Percentiles rank a stretch among this genome's conserved stretches.
Evolutionary conservation across 2,888 invertebrate genomes (phyloP).

Genomic region (Achlya flavicornis): DNA sequence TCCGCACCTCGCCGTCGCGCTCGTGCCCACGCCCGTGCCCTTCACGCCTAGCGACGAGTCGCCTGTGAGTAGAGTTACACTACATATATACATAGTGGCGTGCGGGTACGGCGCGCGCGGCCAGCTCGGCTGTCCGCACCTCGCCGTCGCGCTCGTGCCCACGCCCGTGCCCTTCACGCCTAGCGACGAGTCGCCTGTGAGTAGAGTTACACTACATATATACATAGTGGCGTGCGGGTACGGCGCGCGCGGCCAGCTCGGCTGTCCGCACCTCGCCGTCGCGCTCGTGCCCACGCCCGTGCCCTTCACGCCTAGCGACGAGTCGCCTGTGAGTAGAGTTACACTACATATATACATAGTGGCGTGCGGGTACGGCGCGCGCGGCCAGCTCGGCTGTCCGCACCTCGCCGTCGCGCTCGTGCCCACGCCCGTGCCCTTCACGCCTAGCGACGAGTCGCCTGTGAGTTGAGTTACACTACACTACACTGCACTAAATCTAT

Average conservation of each 20-base stretch:
- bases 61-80: slow-evolving; percentile 62
- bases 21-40: slow-evolving; percentile 80
- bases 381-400: slow-evolving; percentile 92
- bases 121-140: slow-evolving; percentile 89
- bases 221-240: slow-evolving; percentile 96
- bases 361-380: slow-evolving; percentile 95
- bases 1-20: slow-evolving; percentile 70
- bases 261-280: slow-evolving; percentile 80
- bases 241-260: slow-evolving; percentile 95
- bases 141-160: slow-evolving; percentile 71
- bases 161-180: slow-evolving; percentile 78
- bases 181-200: slow-evolving; percentile 43
- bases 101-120: slow-evolving; percentile 97
- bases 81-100: slow-evolving; percentile 84
- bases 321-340: slow-evolving; percentile 24
- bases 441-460: slow-evolving; percentile 51
- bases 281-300: slow-evolving; percentile 82
- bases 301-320: slow-evolving; percentile 58
- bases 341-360: slow-evolving; percentile 83
- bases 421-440: slow-evolving; percentile 79
- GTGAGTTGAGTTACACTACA: slow-evolving; percentile 2
- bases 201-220: slow-evolving; percentile 7
- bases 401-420: slow-evolving; percentile 72
- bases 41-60: slow-evolving; percentile 62
- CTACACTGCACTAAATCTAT: too few species aligned